Evolutionary conservation across 2,888 invertebrate genomes (phyloP), one percentile per base, ranked within the genome.

Genomic region (Pemphredon lugubris): DNA sequence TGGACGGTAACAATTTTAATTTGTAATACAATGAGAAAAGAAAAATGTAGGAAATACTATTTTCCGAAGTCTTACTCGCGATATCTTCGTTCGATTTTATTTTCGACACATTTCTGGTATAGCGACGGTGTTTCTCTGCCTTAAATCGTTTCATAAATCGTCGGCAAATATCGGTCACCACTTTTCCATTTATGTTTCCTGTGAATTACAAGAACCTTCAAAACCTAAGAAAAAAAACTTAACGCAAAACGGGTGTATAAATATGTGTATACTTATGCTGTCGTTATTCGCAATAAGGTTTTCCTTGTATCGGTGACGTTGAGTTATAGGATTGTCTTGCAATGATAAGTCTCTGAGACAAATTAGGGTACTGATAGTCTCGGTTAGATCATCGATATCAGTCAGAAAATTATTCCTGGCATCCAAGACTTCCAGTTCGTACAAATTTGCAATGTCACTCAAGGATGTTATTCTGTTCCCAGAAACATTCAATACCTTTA

Each of bases 281-380:
- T 91, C 88, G 71, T 93, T 92, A 83, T 92, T 92, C 1, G 93
- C 93, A 54, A 94, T 93, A 7, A 95, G 89, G 60, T 92, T 93
- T 87, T 95, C 94, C 79, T 93, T 92, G 83, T 94, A 95, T 61
- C 93, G 91, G 82, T 92, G 93, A 73, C 91, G 91, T 78, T 91
- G 92, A 0, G 92, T 91, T 78, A 95, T 92, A 0, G 94, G 93
- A 86, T 95, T 95, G 0, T 92, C 93, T 40, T 87, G 89, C 59
- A 95, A 92, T 73, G 91, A 92, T 0, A 92, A 88, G 60, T 93
- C 92, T 40, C 90, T 91, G 30, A 95, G 88, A 69, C 90, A 90
- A n/a, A 88, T 79, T 83, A 94, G 90, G 16, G 91, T 91, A 70
- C 91, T 91, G 4, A 95, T 79, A 34, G 91, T 90, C 53, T 92